Evolutionary conservation across 92 coral and sea anemone genomes (phyloP).

Genomic region (Paramuricea clavata): DNA sequence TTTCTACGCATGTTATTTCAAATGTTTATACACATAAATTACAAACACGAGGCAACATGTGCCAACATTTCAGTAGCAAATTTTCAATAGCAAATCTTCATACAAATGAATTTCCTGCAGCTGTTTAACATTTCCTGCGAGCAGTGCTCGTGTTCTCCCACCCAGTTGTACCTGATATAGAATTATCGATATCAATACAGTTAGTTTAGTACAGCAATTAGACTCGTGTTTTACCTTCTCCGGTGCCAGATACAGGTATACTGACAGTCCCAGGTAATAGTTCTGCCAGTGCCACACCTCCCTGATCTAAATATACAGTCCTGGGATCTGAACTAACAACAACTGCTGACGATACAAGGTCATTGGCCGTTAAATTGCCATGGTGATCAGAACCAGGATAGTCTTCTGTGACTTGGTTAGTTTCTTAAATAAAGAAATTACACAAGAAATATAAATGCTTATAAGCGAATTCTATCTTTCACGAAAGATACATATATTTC

Average conservation of each 20-base stretch:
- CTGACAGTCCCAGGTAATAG: conserved; percentile 88
- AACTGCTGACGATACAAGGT: conserved; percentile 91
- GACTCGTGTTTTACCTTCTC: conserved; percentile 74
- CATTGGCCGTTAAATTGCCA: conserved; percentile 78
- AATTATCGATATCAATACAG: too few relatives aligned
- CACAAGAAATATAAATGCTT: not conserved
- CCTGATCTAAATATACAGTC: conserved; percentile 91
- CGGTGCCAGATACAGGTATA: conserved; percentile 80
- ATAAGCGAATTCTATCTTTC: too few relatives aligned
- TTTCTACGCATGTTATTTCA: too few relatives aligned
- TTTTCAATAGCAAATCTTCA: too few relatives aligned
- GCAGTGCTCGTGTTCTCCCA: too few relatives aligned
- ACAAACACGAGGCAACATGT: too few relatives aligned
- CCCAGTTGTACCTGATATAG: not conserved
- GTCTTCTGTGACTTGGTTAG: conserved; percentile 64
- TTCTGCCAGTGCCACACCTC: conserved; percentile 92
- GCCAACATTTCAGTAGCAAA: too few relatives aligned
- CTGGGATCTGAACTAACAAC: conserved; percentile 88
- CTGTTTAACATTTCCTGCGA: too few relatives aligned
- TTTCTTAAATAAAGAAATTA: not conserved
- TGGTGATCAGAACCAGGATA: conserved; percentile 73
- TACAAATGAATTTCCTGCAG: too few relatives aligned
- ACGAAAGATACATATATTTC: too few relatives aligned
- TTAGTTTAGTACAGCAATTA: too few relatives aligned
- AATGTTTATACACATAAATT: too few relatives aligned